Conservation (phyloP, 2,888 invertebrate genomes). For the Hedychridium roseum region DNA sequence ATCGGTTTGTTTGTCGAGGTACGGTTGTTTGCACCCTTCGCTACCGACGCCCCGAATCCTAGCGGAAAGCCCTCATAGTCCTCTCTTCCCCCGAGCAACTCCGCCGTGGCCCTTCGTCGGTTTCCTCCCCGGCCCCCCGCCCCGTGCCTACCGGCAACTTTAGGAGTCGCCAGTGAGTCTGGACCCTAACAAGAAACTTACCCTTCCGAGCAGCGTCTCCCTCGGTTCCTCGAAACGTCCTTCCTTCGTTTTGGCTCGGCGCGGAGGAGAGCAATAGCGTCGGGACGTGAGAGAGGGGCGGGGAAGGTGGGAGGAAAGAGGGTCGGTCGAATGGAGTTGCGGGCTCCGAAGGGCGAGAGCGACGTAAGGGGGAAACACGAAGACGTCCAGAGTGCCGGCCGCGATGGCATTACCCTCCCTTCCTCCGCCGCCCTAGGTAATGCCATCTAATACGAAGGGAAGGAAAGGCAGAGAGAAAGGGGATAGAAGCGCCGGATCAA, state of each 20-base stretch:
- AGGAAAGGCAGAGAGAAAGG: constrained; percentile 9
- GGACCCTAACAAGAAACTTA: constrained; percentile 63
- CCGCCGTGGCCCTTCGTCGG: constrained; percentile 8
- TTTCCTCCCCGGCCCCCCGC: constrained; percentile 20
- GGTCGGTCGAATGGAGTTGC: constrained; percentile 10
- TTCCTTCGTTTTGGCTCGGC: constrained; percentile 35
- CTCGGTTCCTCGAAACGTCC: constrained; percentile 42
- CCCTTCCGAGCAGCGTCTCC: constrained; percentile 48
- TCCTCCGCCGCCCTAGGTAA: too few relatives aligned
- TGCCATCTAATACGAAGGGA: constrained; percentile 38
- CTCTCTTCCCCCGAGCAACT: constrained; percentile 14
- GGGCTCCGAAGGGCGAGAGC: constrained; percentile 40
- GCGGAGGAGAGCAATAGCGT: constrained; percentile 24
- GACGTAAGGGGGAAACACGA: constrained; percentile 43
- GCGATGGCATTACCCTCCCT: constrained; percentile 51
- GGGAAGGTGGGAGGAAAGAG: constrained; percentile 14
- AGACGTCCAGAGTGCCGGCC: constrained; percentile 35
- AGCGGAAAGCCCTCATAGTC: constrained; percentile 20
- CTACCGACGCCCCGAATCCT: constrained; percentile 29
- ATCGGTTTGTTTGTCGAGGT: constrained; percentile 41
- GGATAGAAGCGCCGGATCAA: constrained; percentile 2
- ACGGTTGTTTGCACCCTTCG: constrained; percentile 43
- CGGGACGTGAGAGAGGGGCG: constrained; percentile 10
- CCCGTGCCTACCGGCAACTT: constrained; percentile 36
- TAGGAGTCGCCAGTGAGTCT: constrained; percentile 59